A percentile compares a stretch with the other conserved stretches of the same genome.
phyloP scores from a whole-genome alignment of 2,797 vertebrate genomes.

The Scyliorhinus canicula region DNA sequence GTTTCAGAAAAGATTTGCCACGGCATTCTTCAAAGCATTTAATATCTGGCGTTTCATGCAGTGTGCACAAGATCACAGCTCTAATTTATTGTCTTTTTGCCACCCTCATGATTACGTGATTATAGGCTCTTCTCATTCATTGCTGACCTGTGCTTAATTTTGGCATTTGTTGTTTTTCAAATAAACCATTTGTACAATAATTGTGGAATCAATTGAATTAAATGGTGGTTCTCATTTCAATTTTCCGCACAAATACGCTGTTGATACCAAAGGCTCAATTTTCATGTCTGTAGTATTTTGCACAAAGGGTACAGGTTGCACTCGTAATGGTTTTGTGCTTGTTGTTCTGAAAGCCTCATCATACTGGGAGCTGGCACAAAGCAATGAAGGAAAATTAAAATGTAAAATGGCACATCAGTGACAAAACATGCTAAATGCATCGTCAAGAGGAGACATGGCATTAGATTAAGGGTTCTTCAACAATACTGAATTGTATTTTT shows the following conservation, averaged over 20 bases:
- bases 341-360: background rate
- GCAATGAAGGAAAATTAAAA: background rate
- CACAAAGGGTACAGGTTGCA: background rate
- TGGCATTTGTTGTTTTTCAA: background rate
- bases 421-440: background rate
- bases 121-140: background rate
- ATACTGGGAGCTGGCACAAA: background rate
- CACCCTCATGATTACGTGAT: background rate
- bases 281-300: background rate
- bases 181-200: background rate
- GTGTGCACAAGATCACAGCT: background rate
- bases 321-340: background rate
- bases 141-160: background rate
- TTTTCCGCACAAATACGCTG: background rate
- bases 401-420: background rate
- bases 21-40: background rate
- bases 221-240: background rate
- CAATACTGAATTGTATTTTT: background rate
- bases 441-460: background rate
- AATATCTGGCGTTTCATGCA: background rate
- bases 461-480: background rate
- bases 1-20: background rate
- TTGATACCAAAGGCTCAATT: background rate
- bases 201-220: background rate
- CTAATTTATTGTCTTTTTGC: background rate